Evolutionary conservation across 64 coral and sea anemone genomes (phyloP).

Genomic region (Montipora capricornis): DNA sequence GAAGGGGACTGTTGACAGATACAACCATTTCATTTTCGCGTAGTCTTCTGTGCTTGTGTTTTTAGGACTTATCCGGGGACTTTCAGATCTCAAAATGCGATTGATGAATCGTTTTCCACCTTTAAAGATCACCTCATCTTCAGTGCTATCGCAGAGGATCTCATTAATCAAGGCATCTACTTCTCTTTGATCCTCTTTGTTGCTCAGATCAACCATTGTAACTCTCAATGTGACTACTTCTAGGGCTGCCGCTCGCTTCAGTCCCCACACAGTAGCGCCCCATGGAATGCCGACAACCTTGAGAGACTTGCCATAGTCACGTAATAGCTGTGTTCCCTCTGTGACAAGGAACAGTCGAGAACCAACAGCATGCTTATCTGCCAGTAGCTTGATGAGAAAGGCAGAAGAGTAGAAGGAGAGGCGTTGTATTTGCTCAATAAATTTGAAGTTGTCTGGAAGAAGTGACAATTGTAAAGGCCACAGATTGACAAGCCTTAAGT

Average conservation of each 20-base stretch:
- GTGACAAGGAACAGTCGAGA: slow-evolving; percentile 43
- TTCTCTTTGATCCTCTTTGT: not conserved
- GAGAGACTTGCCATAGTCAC: not conserved
- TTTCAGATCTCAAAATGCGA: not conserved
- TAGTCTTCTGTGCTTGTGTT: not conserved
- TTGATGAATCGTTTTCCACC: not conserved
- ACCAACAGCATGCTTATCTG: not conserved
- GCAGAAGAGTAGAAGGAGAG: slow-evolving; percentile 30
- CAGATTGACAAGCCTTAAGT: slow-evolving; percentile 8
- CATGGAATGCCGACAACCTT: not conserved
- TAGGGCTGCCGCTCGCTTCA: slow-evolving; percentile 31
- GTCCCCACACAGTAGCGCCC: slow-evolving; percentile 55
- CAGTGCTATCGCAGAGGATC: not conserved
- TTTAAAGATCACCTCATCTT: slow-evolving; percentile 43
- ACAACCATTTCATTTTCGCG: not conserved
- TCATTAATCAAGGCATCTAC: slow-evolving; percentile 3
- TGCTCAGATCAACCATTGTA: slow-evolving; percentile 28
- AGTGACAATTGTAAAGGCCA: slow-evolving; percentile 38
- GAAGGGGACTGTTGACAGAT: not conserved
- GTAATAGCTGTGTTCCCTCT: not conserved
- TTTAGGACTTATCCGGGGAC: too few species aligned
- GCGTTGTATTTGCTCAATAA: slow-evolving; percentile 28
- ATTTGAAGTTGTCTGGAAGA: not conserved
- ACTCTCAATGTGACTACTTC: not conserved
- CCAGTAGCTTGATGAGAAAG: slow-evolving; percentile 23